Conservation (phyloP, 2,888 invertebrate genomes). For the Hydriomena furcata region DNA sequence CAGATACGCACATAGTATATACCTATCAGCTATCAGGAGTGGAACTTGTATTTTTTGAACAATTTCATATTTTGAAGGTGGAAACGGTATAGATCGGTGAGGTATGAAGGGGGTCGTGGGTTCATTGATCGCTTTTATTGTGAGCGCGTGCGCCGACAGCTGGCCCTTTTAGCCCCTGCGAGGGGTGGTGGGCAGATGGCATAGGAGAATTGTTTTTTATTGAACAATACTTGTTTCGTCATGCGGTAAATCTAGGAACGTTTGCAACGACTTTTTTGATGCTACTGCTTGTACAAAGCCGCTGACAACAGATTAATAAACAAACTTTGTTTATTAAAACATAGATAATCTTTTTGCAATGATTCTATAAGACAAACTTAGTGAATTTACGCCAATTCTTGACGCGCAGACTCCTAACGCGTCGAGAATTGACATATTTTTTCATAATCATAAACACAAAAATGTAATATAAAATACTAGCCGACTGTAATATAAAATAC, state of each 20-base stretch:
- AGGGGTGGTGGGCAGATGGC: constrained; percentile 68
- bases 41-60: not conserved
- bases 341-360: no score
- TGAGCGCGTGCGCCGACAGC: constrained; percentile 78
- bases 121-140: constrained; percentile 78
- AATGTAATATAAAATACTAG: no score
- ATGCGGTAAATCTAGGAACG: constrained; percentile 28
- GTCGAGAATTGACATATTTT: no score
- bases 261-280: constrained; percentile 20
- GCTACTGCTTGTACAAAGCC: no score
- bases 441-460: no score
- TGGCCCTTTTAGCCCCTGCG: constrained; percentile 59
- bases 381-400: no score
- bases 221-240: constrained; percentile 41
- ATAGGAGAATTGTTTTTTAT: constrained; percentile 44
- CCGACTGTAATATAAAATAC: no score
- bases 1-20: not conserved
- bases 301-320: no score
- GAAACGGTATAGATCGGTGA: constrained; percentile 45
- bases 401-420: no score
- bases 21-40: no score
- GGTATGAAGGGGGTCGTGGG: constrained; percentile 63
- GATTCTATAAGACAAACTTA: no score
- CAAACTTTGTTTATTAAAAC: no score
- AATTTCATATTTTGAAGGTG: constrained; percentile 7